A percentile compares a stretch with the other conserved stretches of the same genome.
phyloP scores from a whole-genome alignment of 1,140 invertebrate genomes.

The Galendromus occidentalis region DNA sequence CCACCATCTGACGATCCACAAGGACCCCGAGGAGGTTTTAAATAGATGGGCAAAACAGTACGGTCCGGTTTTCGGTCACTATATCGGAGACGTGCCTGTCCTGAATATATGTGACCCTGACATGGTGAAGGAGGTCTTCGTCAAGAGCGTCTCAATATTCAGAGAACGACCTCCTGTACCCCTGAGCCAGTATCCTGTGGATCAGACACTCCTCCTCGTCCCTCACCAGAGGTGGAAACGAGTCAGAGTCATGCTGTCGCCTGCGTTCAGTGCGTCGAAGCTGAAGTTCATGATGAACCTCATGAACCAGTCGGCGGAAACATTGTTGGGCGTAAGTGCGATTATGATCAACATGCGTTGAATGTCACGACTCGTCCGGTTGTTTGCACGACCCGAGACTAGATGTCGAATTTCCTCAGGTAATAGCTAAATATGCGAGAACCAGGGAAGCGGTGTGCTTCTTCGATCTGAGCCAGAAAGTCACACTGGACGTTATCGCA shows the following conservation, averaged over 20 bases:
- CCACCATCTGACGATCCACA: slow-evolving; percentile 2
- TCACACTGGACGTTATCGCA: slow-evolving; percentile 34
- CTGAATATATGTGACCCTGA: slow-evolving; percentile 26
- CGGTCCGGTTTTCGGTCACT: slow-evolving; percentile 28
- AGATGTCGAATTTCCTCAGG: background rate
- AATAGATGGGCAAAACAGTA: slow-evolving; percentile 24
- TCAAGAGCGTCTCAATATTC: slow-evolving; percentile 10
- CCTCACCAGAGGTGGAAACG: slow-evolving; percentile 29
- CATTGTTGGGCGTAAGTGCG: slow-evolving; percentile 16
- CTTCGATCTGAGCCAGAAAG: slow-evolving; percentile 26
- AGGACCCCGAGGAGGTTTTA: slow-evolving; percentile 19
- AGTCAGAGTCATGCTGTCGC: slow-evolving; percentile 30
- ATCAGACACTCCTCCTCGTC: background rate
- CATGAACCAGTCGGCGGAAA: slow-evolving; percentile 25
- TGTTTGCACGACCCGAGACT: background rate
- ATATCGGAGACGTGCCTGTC: slow-evolving; percentile 23
- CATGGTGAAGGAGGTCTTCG: slow-evolving; percentile 25
- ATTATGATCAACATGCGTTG: background rate
- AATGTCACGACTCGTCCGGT: background rate
- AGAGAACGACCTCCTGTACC: background rate
- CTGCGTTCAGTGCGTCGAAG: slow-evolving; percentile 34
- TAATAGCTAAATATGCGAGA: slow-evolving; percentile 18
- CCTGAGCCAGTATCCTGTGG: background rate
- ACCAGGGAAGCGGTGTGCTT: slow-evolving; percentile 22
- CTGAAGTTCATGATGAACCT: slow-evolving; percentile 28